A percentile compares a stretch with the other conserved stretches of the same genome.
These are phyloP conservation scores for Pseudopipra pipra DNA, from an alignment of 2,113 vertebrate genomes.

Conservation along the genomic window DNA sequence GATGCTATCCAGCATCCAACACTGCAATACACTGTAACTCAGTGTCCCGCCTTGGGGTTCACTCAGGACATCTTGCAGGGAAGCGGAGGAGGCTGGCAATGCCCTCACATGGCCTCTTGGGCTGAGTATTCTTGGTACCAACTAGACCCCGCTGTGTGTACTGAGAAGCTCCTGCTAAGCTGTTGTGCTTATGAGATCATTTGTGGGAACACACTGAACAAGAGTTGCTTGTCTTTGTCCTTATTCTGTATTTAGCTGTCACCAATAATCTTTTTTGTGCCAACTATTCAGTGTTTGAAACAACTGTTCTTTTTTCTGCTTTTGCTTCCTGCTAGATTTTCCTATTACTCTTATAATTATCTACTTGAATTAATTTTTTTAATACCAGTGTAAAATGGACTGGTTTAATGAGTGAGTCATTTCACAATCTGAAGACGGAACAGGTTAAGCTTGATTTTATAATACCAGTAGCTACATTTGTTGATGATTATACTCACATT, in stretches of 20 bases:
- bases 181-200: neutral
- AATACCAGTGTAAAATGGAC: neutral
- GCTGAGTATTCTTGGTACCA: neutral
- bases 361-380: neutral
- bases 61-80: neutral
- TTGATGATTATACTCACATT: neutral
- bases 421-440: neutral
- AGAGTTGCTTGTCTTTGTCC: neutral
- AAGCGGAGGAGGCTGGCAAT: neutral
- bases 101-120: neutral
- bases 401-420: neutral
- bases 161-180: neutral
- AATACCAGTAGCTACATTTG: neutral
- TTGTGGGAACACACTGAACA: neutral
- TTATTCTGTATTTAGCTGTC: neutral
- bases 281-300: neutral
- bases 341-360: neutral
- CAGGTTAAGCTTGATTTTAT: neutral
- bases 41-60: neutral
- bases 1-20: neutral
- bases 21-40: neutral
- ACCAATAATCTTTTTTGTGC: neutral
- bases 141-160: neutral
- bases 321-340: constrained; percentile 24
- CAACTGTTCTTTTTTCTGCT: neutral